Base-by-base conservation (phyloP, 2,888 invertebrate species). In the Eupithecia abbreviata region DNA sequence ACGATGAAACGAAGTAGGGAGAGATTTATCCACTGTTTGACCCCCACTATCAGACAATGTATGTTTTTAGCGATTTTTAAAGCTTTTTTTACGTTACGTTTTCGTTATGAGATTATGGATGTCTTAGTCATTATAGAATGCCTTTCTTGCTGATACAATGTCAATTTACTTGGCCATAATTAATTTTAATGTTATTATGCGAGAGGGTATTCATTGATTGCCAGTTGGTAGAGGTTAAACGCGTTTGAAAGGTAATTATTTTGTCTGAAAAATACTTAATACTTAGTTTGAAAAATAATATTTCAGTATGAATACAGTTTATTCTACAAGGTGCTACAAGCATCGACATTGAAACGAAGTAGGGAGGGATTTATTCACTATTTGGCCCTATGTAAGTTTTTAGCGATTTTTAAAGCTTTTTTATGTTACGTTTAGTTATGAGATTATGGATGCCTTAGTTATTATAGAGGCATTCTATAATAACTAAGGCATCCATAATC, bases 91-190 rank as follows among this genome's bases (percentile, higher is more conserved):
- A 30, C 30, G 30, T 30, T 30, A 30, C 30, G 30, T 30, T 30
- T 30, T 30, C 81, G 82, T 80, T 80, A 77, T 68, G 77, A 67
- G 75, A 76, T 78, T 78, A 78, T 76, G 68, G 73, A 76, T 76
- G 69, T 74, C 75, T 78, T 72, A 72, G 72, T 77, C 74, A 77
- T 72, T 75, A 77, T 58, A 4, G 41, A 49, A 71, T 58, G 49
- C 68, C 30, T 73, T 73, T 69, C 73, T 76, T 65, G 51, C 30
- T 58, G 45, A 67, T 72, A 74, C 68, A 72, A 62, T 77, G 51
- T 18, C 65, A 43, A n/a, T 41, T 47, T 49, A 43, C 58, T 68
- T 45, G 47, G 6, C 73, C 5, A 47, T 68, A 45, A 67, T 45
- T 45, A 45, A 45, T 45, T 41, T 45, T 45, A 68, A 62, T 68